These are phyloP conservation scores for Chascanopsetta lugubris DNA, from an alignment of 2,113 vertebrate genomes.

Conservation along the genomic window DNA sequence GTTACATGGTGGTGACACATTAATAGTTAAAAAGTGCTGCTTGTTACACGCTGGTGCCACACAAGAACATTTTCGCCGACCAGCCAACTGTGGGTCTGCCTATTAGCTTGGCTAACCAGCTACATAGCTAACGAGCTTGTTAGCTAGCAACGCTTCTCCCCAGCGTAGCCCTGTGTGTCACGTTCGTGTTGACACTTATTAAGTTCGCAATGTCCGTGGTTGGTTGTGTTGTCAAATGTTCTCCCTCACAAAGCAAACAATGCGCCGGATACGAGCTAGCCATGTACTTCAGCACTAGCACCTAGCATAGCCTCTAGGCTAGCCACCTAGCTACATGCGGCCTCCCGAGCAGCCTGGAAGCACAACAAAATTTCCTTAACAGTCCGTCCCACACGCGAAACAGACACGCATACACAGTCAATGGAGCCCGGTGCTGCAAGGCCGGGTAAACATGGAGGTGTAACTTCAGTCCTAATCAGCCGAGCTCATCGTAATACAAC, in stretches of 20 bases:
- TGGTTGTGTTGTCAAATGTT: not conserved
- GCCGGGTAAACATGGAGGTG: conserved; percentile 74
- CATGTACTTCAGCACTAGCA: conserved; percentile 20
- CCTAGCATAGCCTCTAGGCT: conserved; percentile 42
- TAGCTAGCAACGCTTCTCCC: conserved; percentile 10
- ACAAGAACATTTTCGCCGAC: conserved; percentile 12
- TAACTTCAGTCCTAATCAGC: conserved; percentile 46
- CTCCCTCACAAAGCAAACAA: not conserved
- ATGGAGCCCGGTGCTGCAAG: conserved; percentile 69
- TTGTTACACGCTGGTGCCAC: conserved; percentile 37
- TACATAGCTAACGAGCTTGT: conserved; percentile 12
- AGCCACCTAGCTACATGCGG: conserved; percentile 66
- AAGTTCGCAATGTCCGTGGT: not conserved
- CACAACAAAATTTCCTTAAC: conserved; percentile 57
- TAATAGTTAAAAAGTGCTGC: conserved; percentile 21
- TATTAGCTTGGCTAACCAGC: conserved; percentile 5
- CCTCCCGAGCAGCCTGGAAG: conserved; percentile 57
- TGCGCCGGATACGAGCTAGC: conserved; percentile 28
- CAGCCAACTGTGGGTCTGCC: conserved; percentile 23
- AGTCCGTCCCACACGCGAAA: conserved; percentile 17
- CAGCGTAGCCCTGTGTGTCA: not conserved
- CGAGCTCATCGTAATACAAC: conserved; percentile 14
- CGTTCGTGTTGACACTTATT: not conserved
- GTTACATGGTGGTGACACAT: not conserved
- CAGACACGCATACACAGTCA: conserved; percentile 36